Base-by-base conservation (phyloP, 2,113 vertebrate species). In the Bufo bufo region DNA sequence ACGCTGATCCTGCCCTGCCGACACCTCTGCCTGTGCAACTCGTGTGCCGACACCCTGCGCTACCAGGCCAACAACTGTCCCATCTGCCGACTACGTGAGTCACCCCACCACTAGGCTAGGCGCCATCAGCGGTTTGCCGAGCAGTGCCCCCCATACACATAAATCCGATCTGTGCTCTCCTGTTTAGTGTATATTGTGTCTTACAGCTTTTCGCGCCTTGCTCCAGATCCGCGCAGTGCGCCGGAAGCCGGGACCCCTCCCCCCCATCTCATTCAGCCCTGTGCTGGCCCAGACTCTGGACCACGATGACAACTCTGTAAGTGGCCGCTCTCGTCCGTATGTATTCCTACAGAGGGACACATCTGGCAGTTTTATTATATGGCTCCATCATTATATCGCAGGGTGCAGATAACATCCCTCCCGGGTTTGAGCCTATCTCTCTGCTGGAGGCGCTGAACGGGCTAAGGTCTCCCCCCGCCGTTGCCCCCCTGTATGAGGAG, bases 1-100 rank as follows among this genome's bases (percentile, higher is more conserved):
- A 99, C 97, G 0, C 96, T 99, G 88, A 99, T 99, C 91, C 94
- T 99, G 90, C 97, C 97, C 84, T 99, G 97, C 93, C 94, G 97
- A 85, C 98, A 99, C 91, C 94, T 99, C 91, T 99, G 98, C 89
- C 96, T 99, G 45, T 99, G 98, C 92, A 99, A 97, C 90, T 93
- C 97, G 43, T 99, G 98, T 0, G 98, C 98, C 0, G 98, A 99
- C 92, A 99, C 98, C 0, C 94, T 99, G 90, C 97, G 98, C 87
- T 99, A 99, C 94, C 97, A 98, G 92, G 97, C 97, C 92, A 99
- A 98, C 95, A 99, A 99, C 94, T 99, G 98, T 86, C 98, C 98
- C 75, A 99, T 99, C 94, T 99, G 98, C 94, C 93, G 98, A 89
- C 95, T 99, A 88, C 98, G 97, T 99, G 95, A 96, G 97, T 95